Evolutionary conservation across 2,797 vertebrate genomes (phyloP), one percentile per base, ranked within the genome.

Genomic region (Apogon talboti): DNA sequence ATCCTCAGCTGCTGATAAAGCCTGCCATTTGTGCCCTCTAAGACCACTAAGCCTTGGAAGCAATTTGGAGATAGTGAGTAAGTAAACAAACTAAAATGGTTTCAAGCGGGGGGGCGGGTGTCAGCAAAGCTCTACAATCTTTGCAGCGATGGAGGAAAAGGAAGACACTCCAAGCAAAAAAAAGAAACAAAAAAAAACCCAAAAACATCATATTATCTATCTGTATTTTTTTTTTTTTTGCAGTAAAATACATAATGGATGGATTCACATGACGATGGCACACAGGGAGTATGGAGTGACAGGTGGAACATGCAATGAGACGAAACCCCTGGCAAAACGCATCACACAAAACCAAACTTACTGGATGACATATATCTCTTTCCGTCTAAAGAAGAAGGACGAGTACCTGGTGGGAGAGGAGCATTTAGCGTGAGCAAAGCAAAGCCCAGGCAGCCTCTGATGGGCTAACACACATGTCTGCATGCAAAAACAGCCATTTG

Each of bases 331-430:
- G 61, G 16, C 44, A 67, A 82, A 66, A 53, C 2, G 14, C 74
- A 75, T 2, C 74, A 74, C 67, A 24, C 62, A 46, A 65, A 61
- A n/a, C 41, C 57, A 67, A 82, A 99, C 98, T 99, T 98, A 99
- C 98, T 99, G 98, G 91, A 99, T 99, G 92, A 99, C 96, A 98
- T 97, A 99, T 92, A 99, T 98, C 92, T 99, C 98, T 93, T 99
- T 99, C 89, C 96, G 96, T 93, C 95, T 97, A 95, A 98, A 98
- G 95, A 99, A 99, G 95, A 99, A 96, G 80, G 98, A 99, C 74
- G 98, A 98, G 83, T 97, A 99, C 96, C 98, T 99, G 95, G 79
- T 93, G 95, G 92, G 87, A 95, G 93, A 95, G 94, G 87, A 95
- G 82, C 60, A 89, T 84, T 71, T 30, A 14, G 71, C 87, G 75